Evolutionary conservation across 2,888 invertebrate species (phyloP).

Genomic region (Lithophane leautieri): DNA sequence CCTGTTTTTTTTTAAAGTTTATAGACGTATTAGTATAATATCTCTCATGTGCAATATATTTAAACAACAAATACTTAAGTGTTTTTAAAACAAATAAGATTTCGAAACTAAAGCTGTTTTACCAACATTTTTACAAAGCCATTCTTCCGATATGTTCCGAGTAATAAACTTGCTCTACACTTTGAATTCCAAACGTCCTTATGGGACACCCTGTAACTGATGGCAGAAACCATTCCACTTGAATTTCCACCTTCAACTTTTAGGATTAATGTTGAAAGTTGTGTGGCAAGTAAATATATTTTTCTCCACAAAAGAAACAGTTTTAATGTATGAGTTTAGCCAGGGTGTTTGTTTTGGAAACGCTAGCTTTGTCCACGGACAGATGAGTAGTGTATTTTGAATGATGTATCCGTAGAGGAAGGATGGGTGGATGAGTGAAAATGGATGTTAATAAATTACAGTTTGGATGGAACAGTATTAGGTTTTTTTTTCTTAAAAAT

Average conservation of each 20-base stretch:
- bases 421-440: slow-evolving; percentile 8
- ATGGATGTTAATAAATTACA: background rate
- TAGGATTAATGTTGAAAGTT: background rate
- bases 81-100: slow-evolving; percentile 31
- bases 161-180: slow-evolving; percentile 77
- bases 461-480: background rate
- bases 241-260: background rate
- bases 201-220: slow-evolving; percentile 70
- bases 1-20: background rate
- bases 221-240: background rate
- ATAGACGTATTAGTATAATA: background rate
- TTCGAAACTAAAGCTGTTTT: slow-evolving; percentile 24
- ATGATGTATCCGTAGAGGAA: slow-evolving; percentile 23
- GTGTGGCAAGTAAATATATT: slow-evolving; percentile 15
- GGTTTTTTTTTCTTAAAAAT: background rate
- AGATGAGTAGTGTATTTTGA: slow-evolving; percentile 42
- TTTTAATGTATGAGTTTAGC: slow-evolving; percentile 64
- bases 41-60: slow-evolving; percentile 4
- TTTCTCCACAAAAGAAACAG: slow-evolving; percentile 59
- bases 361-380: slow-evolving; percentile 46
- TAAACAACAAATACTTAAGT: slow-evolving; percentile 21
- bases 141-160: slow-evolving; percentile 80
- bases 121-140: slow-evolving; percentile 57
- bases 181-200: slow-evolving; percentile 78
- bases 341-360: slow-evolving; percentile 61